Conservation (phyloP, 2,888 invertebrate species). For the Hofmannophila pseudospretella region DNA sequence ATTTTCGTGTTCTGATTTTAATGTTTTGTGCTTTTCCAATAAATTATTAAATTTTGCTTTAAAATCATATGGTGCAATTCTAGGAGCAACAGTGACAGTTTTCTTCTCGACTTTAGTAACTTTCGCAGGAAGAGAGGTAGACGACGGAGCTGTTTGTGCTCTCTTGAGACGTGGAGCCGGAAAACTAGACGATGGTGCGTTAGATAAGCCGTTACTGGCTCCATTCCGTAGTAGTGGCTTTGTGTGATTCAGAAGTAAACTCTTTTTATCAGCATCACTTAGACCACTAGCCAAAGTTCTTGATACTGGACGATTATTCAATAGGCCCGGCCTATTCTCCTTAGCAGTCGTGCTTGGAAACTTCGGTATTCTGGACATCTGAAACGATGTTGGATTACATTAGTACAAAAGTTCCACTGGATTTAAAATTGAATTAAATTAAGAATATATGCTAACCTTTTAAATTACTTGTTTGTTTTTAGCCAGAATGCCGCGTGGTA, state of each 20-base stretch:
- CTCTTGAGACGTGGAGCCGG: conserved; percentile 54
- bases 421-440: too few relatives aligned
- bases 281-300: conserved; percentile 49
- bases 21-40: conserved; percentile 74
- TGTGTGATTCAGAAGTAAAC: conserved; percentile 58
- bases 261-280: conserved; percentile 63
- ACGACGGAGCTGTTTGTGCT: conserved; percentile 47
- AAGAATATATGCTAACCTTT: too few relatives aligned
- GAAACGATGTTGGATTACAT: too few relatives aligned
- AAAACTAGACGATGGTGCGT: conserved; percentile 18
- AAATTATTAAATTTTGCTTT: conserved; percentile 81
- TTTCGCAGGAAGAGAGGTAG: conserved; percentile 40
- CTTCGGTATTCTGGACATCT: conserved; percentile 73
- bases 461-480: too few relatives aligned
- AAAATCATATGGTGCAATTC: conserved; percentile 80
- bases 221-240: conserved; percentile 29
- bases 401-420: too few relatives aligned
- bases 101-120: conserved; percentile 57
- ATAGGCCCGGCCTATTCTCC: conserved; percentile 54
- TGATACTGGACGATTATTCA: conserved; percentile 36
- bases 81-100: conserved; percentile 59
- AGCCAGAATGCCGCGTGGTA: too few relatives aligned
- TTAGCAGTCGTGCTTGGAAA: conserved; percentile 45
- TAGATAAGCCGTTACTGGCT: conserved; percentile 4
- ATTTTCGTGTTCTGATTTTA: conserved; percentile 72